These are phyloP conservation scores for Sebastolobus alascanus DNA, from an alignment of 2,797 vertebrate genomes.

Conservation along the genomic window DNA sequence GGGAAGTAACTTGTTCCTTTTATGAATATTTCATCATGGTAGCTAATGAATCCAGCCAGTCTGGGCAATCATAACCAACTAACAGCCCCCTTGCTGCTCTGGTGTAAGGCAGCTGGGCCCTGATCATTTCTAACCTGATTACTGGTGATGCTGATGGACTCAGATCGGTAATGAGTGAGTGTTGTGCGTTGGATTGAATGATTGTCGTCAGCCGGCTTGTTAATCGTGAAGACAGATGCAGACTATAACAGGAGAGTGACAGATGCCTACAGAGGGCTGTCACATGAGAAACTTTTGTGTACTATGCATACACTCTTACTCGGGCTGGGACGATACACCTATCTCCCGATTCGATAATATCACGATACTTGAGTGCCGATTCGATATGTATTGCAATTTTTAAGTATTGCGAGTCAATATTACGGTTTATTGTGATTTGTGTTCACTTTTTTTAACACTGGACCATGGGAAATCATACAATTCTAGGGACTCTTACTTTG, in stretches of 20 bases:
- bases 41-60: slow-evolving; percentile 75
- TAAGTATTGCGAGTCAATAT: too few relatives aligned
- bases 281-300: slow-evolving; percentile 5
- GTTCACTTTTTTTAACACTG: too few relatives aligned
- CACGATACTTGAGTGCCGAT: too few relatives aligned
- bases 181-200: slow-evolving; percentile 38
- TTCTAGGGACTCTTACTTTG: too few relatives aligned
- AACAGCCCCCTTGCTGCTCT: slow-evolving; percentile 63
- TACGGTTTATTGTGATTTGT: too few relatives aligned
- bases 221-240: slow-evolving; percentile 28
- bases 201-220: slow-evolving; percentile 20
- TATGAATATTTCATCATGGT: slow-evolving; percentile 83
- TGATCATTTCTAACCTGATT: slow-evolving; percentile 72
- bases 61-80: slow-evolving; percentile 72
- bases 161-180: slow-evolving; percentile 56
- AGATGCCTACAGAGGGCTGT: slow-evolving; percentile 24
- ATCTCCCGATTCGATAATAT: too few relatives aligned
- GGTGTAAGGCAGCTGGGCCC: slow-evolving; percentile 42
- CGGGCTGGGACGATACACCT: too few relatives aligned
- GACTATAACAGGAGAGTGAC: slow-evolving; percentile 1
- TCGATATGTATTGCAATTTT: too few relatives aligned
- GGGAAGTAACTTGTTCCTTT: slow-evolving; percentile 81
- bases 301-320: background rate
- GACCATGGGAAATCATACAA: too few relatives aligned
- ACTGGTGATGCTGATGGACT: slow-evolving; percentile 58